phyloP scores from a whole-genome alignment of 2,113 vertebrate genomes.

The Formicarius rufipectus region DNA sequence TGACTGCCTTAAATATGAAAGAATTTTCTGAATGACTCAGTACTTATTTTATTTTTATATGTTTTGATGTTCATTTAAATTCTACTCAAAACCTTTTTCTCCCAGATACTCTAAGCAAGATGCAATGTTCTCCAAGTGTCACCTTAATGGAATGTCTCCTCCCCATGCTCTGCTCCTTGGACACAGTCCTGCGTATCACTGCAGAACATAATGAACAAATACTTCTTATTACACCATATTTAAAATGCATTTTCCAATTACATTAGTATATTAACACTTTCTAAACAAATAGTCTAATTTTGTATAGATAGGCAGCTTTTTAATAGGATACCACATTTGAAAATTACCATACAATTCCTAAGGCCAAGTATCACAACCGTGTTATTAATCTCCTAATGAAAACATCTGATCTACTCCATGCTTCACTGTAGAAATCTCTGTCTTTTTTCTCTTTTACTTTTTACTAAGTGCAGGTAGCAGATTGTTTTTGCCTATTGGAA shows the following conservation, averaged over 20 bases:
- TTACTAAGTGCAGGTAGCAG: neutral
- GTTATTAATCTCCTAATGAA: slow-evolving; percentile 26
- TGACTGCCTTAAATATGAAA: neutral
- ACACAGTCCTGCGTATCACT: neutral
- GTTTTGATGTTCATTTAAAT: neutral
- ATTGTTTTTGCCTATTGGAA: slow-evolving; percentile 31
- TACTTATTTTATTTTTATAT: neutral
- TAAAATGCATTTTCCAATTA: slow-evolving; percentile 40
- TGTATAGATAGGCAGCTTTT: slow-evolving; percentile 25
- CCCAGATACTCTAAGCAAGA: neutral
- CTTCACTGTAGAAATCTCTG: neutral
- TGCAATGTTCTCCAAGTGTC: neutral
- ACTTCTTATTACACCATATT: neutral
- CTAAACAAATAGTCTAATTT: slow-evolving; percentile 44
- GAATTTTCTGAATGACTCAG: neutral
- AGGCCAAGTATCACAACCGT: neutral
- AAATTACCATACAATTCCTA: slow-evolving; percentile 15
- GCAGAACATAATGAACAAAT: neutral
- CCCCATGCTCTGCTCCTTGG: accelerated
- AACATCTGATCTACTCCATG: neutral
- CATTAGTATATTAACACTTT: neutral
- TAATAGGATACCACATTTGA: neutral
- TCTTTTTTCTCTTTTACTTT: neutral
- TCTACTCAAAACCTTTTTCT: neutral
- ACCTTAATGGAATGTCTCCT: neutral